Conservation (phyloP, 1,140 invertebrate genomes). For the Hermatobates lingyangjiaoensis region DNA sequence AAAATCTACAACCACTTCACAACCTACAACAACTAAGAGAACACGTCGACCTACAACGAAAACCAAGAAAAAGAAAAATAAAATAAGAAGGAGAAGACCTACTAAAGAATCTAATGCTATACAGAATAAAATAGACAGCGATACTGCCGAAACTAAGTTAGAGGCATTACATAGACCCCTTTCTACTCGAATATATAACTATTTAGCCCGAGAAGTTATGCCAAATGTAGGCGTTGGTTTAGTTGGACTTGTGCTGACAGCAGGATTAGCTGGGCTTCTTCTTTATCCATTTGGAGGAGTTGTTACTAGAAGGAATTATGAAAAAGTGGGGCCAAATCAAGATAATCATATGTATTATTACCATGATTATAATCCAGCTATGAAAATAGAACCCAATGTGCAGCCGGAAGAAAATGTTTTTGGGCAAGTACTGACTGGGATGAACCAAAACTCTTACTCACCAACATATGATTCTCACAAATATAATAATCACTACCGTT, state of each 20-base stretch:
- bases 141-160: slow-evolving; percentile 28
- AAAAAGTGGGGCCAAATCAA: slow-evolving; percentile 9
- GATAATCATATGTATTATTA: slow-evolving; percentile 16
- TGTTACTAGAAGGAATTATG: slow-evolving; percentile 28
- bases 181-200: slow-evolving; percentile 54
- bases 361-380: slow-evolving; percentile 14
- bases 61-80: slow-evolving; percentile 33
- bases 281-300: slow-evolving; percentile 46
- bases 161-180: slow-evolving; percentile 29
- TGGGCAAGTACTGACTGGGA: slow-evolving; percentile 45
- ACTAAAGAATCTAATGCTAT: slow-evolving; percentile 25
- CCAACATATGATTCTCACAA: slow-evolving; percentile 37
- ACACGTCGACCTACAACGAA: slow-evolving; percentile 13
- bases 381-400: slow-evolving; percentile 21
- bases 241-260: slow-evolving; percentile 44
- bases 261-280: slow-evolving; percentile 52
- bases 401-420: slow-evolving; percentile 53
- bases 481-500: slow-evolving; percentile 22
- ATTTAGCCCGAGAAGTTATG: slow-evolving; percentile 56
- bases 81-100: slow-evolving; percentile 32
- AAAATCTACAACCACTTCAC: slow-evolving; percentile 9
- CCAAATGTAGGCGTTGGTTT: slow-evolving; percentile 55
- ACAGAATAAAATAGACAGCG: slow-evolving; percentile 23
- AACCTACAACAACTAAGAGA: slow-evolving; percentile 14
- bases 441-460: slow-evolving; percentile 16